Percentiles rank a stretch among this genome's conserved stretches.
Conservation (phyloP, 2,113 vertebrate genomes). For the Delphinapterus leucas region DNA sequence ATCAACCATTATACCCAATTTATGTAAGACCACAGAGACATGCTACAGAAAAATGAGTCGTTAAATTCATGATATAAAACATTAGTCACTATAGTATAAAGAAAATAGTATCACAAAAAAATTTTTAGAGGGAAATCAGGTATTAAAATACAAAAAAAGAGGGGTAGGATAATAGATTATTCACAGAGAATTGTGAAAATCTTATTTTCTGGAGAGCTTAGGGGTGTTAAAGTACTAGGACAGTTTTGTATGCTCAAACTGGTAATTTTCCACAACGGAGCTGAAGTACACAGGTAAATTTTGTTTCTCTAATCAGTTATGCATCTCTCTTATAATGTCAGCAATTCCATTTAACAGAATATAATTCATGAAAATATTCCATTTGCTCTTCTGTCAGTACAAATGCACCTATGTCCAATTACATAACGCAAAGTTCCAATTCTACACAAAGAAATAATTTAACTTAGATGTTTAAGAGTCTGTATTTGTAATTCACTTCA, state of each 20-base stretch:
- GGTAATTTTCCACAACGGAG: conserved; percentile 53
- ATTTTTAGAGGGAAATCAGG: not conserved
- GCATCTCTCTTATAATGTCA: conserved; percentile 39
- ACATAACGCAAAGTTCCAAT: conserved; percentile 58
- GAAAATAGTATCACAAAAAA: not conserved
- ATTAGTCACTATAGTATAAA: not conserved
- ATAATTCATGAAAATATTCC: conserved; percentile 17
- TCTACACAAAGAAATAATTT: conserved; percentile 65
- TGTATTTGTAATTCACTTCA: conserved; percentile 58
- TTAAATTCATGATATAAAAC: not conserved
- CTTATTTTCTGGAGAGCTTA: not conserved
- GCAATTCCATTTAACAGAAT: conserved; percentile 43
- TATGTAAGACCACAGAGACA: not conserved
- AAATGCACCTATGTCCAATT: conserved; percentile 52
- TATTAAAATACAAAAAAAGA: not conserved
- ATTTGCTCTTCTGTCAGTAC: not conserved
- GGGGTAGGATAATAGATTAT: not conserved
- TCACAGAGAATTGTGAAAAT: not conserved
- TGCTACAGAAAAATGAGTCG: not conserved
- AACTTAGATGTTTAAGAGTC: conserved; percentile 54
- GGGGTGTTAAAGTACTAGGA: conserved; percentile 45
- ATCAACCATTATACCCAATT: not conserved
- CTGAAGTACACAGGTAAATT: conserved; percentile 60
- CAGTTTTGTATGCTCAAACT: conserved; percentile 59
- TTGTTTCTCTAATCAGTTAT: conserved; percentile 61